Base-by-base conservation (phyloP, 2,113 vertebrate species). In the Dicaeum eximium region DNA sequence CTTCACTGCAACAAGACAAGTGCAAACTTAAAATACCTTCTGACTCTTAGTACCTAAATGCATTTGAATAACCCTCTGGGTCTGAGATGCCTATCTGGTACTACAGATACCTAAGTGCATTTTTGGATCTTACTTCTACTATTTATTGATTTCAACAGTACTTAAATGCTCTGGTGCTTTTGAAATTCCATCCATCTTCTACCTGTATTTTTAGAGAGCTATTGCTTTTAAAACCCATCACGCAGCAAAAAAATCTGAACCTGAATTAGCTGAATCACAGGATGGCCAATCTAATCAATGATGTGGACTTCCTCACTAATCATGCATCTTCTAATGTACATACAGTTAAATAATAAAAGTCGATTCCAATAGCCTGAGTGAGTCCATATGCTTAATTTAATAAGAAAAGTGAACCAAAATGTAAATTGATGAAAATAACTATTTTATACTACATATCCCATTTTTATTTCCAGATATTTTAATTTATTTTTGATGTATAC, bases 141-240 rank as follows among this genome's bases (percentile, higher is more conserved):
- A 51, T 84, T 89, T 93, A 94, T 95, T 90, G 96, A 96, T 95
- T 92, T 86, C 61, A 91, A 53, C 53, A 60, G 65, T 42, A 91
- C 80, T 92, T 91, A 81, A 81, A 80, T 27, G 53, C 12, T 53
- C 21, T 35, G 33, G 12, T 71, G 51, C 38, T 91, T 93, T 88
- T 61, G 82, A 89, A 91, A 60, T 56, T 40, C 40, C 58, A 74
- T 90, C 84, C 15, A 58, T 86, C 60, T 54, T 48, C 72, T 30
- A 31, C 60, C 64, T 84, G 37, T 84, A 64, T 71, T 88, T 96
- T 94, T 89, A 94, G 80, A 82, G 87, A 88, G 77, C 17, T 81
- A 62, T 47, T 88, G 61, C 60, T 88, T 91, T 95, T 93, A 88
- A 95, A 95, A 80, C 44, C 7, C 48, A 70, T 48, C 56, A 88